Base-by-base conservation (phyloP, 2,113 vertebrate species). In the Paedocypris sp. region DNA sequence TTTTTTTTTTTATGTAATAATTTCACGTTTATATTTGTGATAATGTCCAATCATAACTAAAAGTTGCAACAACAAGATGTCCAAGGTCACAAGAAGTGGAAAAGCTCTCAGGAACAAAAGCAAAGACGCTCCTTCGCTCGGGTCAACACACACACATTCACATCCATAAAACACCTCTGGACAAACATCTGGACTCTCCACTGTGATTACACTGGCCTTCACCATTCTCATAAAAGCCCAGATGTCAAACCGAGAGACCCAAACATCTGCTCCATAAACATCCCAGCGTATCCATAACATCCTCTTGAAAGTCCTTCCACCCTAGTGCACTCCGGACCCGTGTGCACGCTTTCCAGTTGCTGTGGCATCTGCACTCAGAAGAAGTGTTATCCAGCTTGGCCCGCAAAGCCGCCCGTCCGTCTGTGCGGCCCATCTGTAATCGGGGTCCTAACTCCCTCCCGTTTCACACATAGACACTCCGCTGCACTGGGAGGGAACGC, bases 241-340 rank as follows among this genome's bases (percentile, higher is more conserved):
- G 58, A 57, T 52, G 50, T 77, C 64, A 79, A 74, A 78, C 73
- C 74, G 77, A 79, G 50, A 75, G 63, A 80, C 73, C 74, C 76
- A 66, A 84, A 83, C 80, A 85, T 84, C 81, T 83, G 82, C 62
- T 82, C 63, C 6, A 60, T 48, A 62, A 67, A 68, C 45, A 18
- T 29, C 60, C 54, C 11, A 51, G 33, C 12, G 31, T 36, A 33
- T 20, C 33, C 42, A 36, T 35, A 36, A 38, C n/a, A 1, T 52
- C 23, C 43, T 18, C 36, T 35, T 52, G 11, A 35, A 52, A 31
- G 26, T 57, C 36, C 45, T 51, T 29, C n/a, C 36, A 19, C 19
- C 1, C 20, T 41, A 23, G 5, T 41, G 39, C 35, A 48, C 25
- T 35, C 36, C 12, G 7, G 16, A 23, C 32, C 11, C 42, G 11